A percentile compares a stretch with the other conserved stretches of the same genome.
These are phyloP conservation scores for Ricordea florida DNA, from an alignment of 92 coral and sea anemone species.

Conservation along the genomic window DNA sequence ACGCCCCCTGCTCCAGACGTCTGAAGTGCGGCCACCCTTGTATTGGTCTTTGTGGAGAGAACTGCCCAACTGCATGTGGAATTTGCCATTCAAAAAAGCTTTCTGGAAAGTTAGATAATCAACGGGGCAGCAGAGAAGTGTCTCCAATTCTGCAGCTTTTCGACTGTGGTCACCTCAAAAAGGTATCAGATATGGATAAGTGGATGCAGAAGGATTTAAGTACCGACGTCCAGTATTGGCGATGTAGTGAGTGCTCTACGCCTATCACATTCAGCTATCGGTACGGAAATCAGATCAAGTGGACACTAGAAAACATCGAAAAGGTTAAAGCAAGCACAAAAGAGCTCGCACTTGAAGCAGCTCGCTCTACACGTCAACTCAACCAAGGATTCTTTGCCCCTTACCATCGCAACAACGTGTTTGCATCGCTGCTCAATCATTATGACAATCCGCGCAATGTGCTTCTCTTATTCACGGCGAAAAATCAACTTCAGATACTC, in stretches of 20 bases:
- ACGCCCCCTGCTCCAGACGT: slow-evolving; percentile 42
- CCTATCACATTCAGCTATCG: slow-evolving; percentile 44
- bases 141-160: slow-evolving; percentile 45
- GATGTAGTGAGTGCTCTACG: slow-evolving; percentile 35
- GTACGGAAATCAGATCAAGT: slow-evolving; percentile 50
- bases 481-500: too few relatives aligned
- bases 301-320: slow-evolving; percentile 21
- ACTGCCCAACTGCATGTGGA: slow-evolving; percentile 68
- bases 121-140: not conserved
- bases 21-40: slow-evolving; percentile 70
- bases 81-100: slow-evolving; percentile 43
- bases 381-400: too few relatives aligned
- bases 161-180: slow-evolving; percentile 57
- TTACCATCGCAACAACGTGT: too few relatives aligned
- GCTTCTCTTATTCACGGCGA: too few relatives aligned
- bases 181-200: slow-evolving; percentile 52
- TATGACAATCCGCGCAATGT: too few relatives aligned
- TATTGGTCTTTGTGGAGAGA: slow-evolving; percentile 80
- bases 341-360: not conserved
- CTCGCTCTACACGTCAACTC: not conserved
- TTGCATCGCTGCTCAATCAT: too few relatives aligned
- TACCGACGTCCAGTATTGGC: slow-evolving; percentile 18
- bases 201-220: slow-evolving; percentile 36
- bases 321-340: not conserved
- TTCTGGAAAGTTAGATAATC: not conserved